These are phyloP conservation scores for Uloborus plumipes DNA, from an alignment of 2,888 invertebrate species.

Conservation along the genomic window DNA sequence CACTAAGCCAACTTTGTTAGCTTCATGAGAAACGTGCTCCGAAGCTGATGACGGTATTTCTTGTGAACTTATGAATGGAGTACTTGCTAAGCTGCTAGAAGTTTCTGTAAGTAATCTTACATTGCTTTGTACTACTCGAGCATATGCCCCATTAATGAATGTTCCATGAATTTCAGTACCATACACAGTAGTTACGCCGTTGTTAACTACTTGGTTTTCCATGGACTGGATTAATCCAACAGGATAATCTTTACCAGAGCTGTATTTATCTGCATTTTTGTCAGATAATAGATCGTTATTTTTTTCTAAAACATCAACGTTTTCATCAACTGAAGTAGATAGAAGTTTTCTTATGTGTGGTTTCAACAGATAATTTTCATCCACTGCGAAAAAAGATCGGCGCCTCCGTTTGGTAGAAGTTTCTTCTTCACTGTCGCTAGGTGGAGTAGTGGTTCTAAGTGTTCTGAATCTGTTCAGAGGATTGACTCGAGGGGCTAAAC, in stretches of 20 bases:
- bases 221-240: conserved; percentile 50
- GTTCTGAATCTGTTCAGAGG: conserved; percentile 51
- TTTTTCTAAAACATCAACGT: conserved; percentile 11
- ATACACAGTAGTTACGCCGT: conserved; percentile 80
- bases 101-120: conserved; percentile 44
- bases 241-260: conserved; percentile 33
- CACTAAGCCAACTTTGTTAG: conserved; percentile 63
- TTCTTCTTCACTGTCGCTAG: conserved; percentile 5
- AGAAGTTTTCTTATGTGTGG: conserved; percentile 43
- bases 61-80: conserved; percentile 23
- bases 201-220: conserved; percentile 74
- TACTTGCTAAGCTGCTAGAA: conserved; percentile 46
- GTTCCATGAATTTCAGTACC: conserved; percentile 83
- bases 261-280: conserved; percentile 3
- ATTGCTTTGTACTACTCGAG: conserved; percentile 73
- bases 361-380: background rate
- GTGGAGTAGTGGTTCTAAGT: conserved; percentile 1
- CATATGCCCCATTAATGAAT: conserved; percentile 78
- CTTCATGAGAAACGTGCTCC: conserved; percentile 17
- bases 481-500: conserved; percentile 27
- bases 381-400: conserved; percentile 16
- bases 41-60: background rate
- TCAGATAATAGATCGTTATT: conserved; percentile 52
- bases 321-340: conserved; percentile 21
- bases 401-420: background rate